These are phyloP conservation scores for Adrianichthys oophorus DNA, from an alignment of 2,797 vertebrate species.

Conservation along the genomic window DNA sequence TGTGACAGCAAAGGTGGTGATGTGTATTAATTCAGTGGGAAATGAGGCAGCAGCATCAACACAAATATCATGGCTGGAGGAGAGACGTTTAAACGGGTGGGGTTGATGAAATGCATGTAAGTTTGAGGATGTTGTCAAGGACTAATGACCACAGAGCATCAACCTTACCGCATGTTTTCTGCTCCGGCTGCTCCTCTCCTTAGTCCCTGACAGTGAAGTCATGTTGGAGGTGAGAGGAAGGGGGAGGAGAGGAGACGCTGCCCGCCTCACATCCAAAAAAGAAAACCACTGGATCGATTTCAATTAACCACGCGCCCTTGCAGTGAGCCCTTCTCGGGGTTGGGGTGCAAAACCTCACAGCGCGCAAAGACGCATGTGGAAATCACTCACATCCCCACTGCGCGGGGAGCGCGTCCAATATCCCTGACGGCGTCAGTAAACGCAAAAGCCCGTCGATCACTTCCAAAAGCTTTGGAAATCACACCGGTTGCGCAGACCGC, in stretches of 20 bases:
- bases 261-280: slow-evolving; percentile 70
- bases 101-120: slow-evolving; percentile 18
- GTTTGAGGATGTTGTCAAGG: slow-evolving; percentile 18
- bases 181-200: slow-evolving; percentile 89
- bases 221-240: slow-evolving; percentile 70
- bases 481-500: slow-evolving; percentile 51
- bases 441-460: slow-evolving; percentile 8
- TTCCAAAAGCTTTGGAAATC: slow-evolving; percentile 10
- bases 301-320: slow-evolving; percentile 59
- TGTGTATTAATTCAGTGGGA: slow-evolving; percentile 19
- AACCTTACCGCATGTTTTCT: slow-evolving; percentile 94
- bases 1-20: slow-evolving; percentile 31
- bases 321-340: slow-evolving; percentile 54
- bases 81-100: not conserved
- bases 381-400: slow-evolving; percentile 40
- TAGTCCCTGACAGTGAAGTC: slow-evolving; percentile 87
- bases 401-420: slow-evolving; percentile 12
- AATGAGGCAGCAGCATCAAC: slow-evolving; percentile 25
- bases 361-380: slow-evolving; percentile 48
- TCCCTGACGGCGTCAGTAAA: slow-evolving; percentile 1
- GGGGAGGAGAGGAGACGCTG: slow-evolving; percentile 50
- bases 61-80: not conserved
- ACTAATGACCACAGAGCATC: slow-evolving; percentile 30
- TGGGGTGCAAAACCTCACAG: slow-evolving; percentile 30
- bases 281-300: slow-evolving; percentile 55